phyloP scores from a whole-genome alignment of 30 jellyfish, hydroid and myxozoan genomes.

The Hydractinia symbiolongicarpus region DNA sequence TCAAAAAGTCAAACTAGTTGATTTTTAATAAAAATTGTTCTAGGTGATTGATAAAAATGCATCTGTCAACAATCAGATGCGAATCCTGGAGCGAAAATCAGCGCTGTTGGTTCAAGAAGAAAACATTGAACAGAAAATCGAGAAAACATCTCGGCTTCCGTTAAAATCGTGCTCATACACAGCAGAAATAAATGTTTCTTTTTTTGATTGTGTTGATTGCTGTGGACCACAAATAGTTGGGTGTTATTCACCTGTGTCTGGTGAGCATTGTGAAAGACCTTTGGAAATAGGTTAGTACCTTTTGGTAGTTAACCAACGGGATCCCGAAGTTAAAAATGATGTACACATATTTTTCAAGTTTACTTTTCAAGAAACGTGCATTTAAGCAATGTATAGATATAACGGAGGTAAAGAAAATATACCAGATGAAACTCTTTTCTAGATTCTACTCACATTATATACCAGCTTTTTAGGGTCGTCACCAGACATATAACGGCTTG shows the following conservation, averaged over 20 bases:
- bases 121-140: constrained; percentile 50
- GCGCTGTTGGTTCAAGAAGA: constrained; percentile 52
- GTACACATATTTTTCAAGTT: no score
- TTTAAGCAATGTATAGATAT: no score
- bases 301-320: background rate
- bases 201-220: constrained; percentile 65
- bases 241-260: constrained; percentile 63
- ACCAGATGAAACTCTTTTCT: no score
- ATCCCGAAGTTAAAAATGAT: no score
- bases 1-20: no score
- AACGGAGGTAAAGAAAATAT: no score
- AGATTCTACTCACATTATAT: no score
- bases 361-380: no score
- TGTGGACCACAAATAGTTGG: constrained; percentile 76
- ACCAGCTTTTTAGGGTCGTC: no score
- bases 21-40: no score
- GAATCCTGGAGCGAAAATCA: constrained; percentile 27
- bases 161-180: constrained; percentile 24
- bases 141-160: constrained; percentile 41
- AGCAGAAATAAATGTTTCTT: constrained; percentile 25
- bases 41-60: constrained; percentile 52
- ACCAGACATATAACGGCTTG: no score
- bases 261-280: constrained; percentile 80
- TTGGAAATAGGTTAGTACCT: constrained; percentile 55
- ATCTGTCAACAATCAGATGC: constrained; percentile 28